Conservation (phyloP, 2,888 invertebrate species). For the Synanthedon myopaeformis region DNA sequence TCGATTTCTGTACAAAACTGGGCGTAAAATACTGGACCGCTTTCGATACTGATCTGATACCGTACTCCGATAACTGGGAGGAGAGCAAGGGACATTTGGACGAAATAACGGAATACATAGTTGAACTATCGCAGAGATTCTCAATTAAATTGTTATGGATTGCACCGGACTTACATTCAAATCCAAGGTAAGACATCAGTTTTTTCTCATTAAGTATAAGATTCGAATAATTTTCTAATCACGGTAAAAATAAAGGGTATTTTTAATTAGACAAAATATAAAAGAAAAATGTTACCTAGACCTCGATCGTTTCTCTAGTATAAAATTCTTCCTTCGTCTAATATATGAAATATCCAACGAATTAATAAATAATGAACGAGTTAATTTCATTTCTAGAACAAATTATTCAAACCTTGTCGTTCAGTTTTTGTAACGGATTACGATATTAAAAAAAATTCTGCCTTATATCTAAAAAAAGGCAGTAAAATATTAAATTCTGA, state of each 20-base stretch:
- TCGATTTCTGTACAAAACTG: conserved; percentile 73
- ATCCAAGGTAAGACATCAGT: conserved; percentile 43
- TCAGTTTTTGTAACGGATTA: too few species aligned
- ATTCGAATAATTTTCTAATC: background rate
- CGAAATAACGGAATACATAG: conserved; percentile 67
- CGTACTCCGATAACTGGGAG: conserved; percentile 63
- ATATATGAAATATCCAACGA: too few species aligned
- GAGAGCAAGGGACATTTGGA: conserved; percentile 70
- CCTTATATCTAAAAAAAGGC: too few species aligned
- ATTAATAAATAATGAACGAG: too few species aligned
- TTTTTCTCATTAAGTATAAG: background rate
- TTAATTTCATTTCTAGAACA: too few species aligned
- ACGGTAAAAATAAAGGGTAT: background rate
- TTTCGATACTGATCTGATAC: conserved; percentile 73
- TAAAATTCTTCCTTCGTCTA: too few species aligned
- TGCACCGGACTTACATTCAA: conserved; percentile 73
- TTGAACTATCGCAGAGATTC: conserved; percentile 64
- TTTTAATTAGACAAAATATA: background rate
- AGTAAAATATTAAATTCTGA: too few species aligned
- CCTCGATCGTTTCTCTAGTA: too few species aligned
- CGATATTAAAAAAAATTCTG: too few species aligned
- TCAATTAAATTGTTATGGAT: conserved; percentile 73
- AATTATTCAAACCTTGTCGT: too few species aligned
- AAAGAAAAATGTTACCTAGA: too few species aligned
- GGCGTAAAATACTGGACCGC: conserved; percentile 75